Percentiles rank a stretch among this genome's conserved stretches.
Conservation (phyloP, 2,113 vertebrate genomes). For the Charina bottae region DNA sequence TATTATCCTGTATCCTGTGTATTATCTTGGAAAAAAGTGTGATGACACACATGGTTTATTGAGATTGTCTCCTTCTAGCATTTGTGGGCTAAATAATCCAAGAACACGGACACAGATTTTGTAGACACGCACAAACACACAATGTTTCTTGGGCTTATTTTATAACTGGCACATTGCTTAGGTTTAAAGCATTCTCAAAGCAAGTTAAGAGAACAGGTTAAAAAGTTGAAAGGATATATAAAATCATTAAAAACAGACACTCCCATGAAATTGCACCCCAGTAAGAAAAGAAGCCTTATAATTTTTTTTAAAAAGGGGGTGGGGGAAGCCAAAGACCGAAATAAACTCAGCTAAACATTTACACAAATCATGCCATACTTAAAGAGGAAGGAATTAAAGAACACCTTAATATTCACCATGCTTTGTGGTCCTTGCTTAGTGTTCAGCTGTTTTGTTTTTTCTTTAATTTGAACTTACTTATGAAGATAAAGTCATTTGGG, state of each 20-base stretch:
- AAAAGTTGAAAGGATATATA: background rate
- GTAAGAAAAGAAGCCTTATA: background rate
- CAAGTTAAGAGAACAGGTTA: background rate
- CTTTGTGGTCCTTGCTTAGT: background rate
- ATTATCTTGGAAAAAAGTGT: background rate
- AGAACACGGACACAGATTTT: background rate
- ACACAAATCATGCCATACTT: background rate
- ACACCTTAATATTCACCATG: background rate
- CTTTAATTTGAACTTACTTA: background rate
- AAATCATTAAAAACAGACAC: background rate
- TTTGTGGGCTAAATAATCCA: background rate
- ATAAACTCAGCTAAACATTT: background rate
- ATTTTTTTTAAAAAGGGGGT: no score
- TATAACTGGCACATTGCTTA: background rate
- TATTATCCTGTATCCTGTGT: background rate
- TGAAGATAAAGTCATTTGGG: no score
- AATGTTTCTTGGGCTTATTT: background rate
- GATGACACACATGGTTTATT: background rate
- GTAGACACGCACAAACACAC: background rate
- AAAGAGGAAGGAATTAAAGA: no score
- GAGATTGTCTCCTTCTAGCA: background rate
- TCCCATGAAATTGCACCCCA: background rate
- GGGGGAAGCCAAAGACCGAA: background rate
- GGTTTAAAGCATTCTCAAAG: background rate
- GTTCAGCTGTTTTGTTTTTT: slow-evolving; percentile 6